Conservation (phyloP, 2,113 vertebrate species). For the Arenaria interpres region DNA sequence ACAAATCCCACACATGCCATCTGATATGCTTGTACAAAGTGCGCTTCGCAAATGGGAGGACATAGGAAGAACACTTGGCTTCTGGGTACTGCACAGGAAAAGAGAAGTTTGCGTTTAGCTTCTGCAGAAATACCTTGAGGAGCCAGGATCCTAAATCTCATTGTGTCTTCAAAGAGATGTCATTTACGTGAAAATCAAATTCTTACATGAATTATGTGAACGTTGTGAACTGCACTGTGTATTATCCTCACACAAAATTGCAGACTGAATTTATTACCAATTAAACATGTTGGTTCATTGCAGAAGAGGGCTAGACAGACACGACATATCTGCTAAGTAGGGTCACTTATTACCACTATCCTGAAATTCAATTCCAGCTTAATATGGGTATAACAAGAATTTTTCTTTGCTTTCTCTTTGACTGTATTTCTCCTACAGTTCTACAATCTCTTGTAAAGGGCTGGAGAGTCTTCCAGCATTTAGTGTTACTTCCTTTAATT, state of each 20-base stretch:
- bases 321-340: not conserved
- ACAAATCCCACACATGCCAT: not conserved
- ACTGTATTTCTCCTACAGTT: not conserved
- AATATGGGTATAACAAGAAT: not conserved
- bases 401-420: not conserved
- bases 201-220: not conserved
- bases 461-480: not conserved
- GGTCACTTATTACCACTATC: not conserved
- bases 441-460: not conserved
- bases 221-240: no score
- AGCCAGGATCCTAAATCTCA: not conserved
- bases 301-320: fast-evolving
- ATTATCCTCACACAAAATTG: not conserved
- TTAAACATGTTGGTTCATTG: not conserved
- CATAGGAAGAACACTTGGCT: fast-evolving
- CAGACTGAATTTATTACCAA: not conserved
- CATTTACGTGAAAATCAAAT: not conserved
- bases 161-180: not conserved
- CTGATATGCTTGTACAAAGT: fast-evolving
- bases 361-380: not conserved
- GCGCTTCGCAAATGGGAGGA: fast-evolving
- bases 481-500: not conserved
- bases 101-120: not conserved
- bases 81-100: no score
- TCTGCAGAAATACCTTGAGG: not conserved